Percentiles rank a stretch among this genome's conserved stretches.
Evolutionary conservation across 92 coral and sea anemone genomes (phyloP).

Genomic region (Parazoanthus atlanticus): DNA sequence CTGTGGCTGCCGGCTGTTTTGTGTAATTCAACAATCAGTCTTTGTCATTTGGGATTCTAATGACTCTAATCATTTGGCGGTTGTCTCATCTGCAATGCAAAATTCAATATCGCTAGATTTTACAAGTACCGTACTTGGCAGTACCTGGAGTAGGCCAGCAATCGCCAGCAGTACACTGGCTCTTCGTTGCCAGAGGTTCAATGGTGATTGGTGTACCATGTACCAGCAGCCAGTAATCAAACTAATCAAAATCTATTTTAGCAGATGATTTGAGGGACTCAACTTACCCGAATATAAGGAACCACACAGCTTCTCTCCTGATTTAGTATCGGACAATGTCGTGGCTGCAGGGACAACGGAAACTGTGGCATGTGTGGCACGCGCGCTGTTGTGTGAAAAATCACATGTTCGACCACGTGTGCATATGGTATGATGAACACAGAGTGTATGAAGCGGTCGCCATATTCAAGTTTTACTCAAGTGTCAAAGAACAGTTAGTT

Average conservation of each 20-base stretch:
- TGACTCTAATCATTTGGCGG: not conserved
- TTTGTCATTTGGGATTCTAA: constrained; percentile 10
- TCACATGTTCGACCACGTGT: not conserved
- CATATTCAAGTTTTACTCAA: no score
- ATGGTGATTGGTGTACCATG: not conserved
- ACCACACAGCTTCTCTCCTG: not conserved
- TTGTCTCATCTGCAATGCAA: constrained; percentile 2
- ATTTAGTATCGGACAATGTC: not conserved
- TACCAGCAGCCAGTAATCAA: not conserved
- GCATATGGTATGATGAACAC: no score
- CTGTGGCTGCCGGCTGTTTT: constrained; percentile 30
- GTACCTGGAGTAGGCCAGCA: not conserved
- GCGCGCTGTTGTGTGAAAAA: not conserved
- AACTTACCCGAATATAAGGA: not conserved
- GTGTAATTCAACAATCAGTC: constrained; percentile 1
- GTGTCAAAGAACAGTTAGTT: no score
- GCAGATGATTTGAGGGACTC: not conserved
- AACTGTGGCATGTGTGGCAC: not conserved
- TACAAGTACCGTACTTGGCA: not conserved
- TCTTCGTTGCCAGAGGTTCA: not conserved
- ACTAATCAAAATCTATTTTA: no score
- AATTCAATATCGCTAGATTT: not conserved
- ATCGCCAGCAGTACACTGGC: not conserved
- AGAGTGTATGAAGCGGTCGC: no score
- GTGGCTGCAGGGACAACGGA: not conserved